Conservation (phyloP, 2,888 invertebrate species). For the Tetrapedia diversipes region DNA sequence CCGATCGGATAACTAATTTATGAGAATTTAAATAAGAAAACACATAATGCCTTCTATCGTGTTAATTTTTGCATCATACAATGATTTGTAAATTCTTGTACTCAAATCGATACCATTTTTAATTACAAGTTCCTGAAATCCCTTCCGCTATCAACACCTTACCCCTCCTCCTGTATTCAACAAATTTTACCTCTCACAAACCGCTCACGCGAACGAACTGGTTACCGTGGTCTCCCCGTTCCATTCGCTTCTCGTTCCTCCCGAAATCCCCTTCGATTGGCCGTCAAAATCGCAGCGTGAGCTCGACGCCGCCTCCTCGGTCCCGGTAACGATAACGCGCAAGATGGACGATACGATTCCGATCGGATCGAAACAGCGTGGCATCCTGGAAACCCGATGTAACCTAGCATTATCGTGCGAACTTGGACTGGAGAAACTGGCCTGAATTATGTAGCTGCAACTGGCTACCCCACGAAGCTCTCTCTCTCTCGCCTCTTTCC, state of each 20-base stretch:
- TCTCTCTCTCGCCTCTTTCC: slow-evolving; percentile 31
- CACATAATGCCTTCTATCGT: too few relatives aligned
- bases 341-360: slow-evolving; percentile 46
- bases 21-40: too few relatives aligned
- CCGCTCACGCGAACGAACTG: background rate
- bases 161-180: too few relatives aligned
- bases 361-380: slow-evolving; percentile 50
- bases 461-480: slow-evolving; percentile 43
- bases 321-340: slow-evolving; percentile 39
- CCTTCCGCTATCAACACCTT: background rate
- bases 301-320: slow-evolving; percentile 8
- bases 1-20: too few relatives aligned
- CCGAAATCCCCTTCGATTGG: slow-evolving; percentile 8
- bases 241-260: background rate
- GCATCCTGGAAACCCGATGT: slow-evolving; percentile 39
- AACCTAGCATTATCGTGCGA: slow-evolving; percentile 63
- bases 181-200: background rate
- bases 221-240: background rate
- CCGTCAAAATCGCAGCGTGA: slow-evolving; percentile 25
- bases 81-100: too few relatives aligned
- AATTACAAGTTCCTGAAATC: too few relatives aligned
- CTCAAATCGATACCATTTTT: too few relatives aligned
- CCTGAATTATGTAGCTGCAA: slow-evolving; percentile 68
- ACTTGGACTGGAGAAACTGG: slow-evolving; percentile 57
- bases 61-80: too few relatives aligned